Conservation (phyloP, 2,113 vertebrate genomes). For the Stigmatopora argus region DNA sequence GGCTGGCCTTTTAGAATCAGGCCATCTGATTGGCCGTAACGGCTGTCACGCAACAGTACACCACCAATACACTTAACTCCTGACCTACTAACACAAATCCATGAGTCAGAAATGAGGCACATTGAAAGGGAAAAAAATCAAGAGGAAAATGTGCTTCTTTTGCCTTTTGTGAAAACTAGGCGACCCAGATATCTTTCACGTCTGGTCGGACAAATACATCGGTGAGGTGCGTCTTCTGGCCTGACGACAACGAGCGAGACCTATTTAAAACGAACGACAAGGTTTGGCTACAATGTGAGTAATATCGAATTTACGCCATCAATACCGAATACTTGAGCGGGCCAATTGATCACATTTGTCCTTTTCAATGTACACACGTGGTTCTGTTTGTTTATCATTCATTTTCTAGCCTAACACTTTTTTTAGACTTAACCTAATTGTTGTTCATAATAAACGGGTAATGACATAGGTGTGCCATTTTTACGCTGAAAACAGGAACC, state of each 20-base stretch:
- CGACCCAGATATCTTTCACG: neutral
- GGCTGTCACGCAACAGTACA: conserved; percentile 43
- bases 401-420: neutral
- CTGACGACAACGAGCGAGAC: neutral
- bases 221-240: neutral
- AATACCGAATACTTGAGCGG: neutral
- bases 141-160: conserved; percentile 28
- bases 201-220: conserved; percentile 4
- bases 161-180: conserved; percentile 16
- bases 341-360: conserved; percentile 14
- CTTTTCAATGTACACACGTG: neutral
- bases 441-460: neutral
- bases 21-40: conserved; percentile 46
- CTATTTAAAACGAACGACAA: neutral
- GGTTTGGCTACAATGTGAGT: neutral
- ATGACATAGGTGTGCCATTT: neutral
- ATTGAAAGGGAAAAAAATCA: conserved; percentile 48
- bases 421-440: neutral
- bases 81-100: conserved; percentile 99
- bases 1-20: conserved; percentile 48
- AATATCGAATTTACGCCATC: neutral
- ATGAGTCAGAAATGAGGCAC: conserved; percentile 58
- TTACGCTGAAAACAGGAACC: neutral
- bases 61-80: conserved; percentile 62
- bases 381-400: neutral